These are phyloP conservation scores for Odontothrips loti DNA, from an alignment of 2,888 invertebrate species.

Conservation along the genomic window DNA sequence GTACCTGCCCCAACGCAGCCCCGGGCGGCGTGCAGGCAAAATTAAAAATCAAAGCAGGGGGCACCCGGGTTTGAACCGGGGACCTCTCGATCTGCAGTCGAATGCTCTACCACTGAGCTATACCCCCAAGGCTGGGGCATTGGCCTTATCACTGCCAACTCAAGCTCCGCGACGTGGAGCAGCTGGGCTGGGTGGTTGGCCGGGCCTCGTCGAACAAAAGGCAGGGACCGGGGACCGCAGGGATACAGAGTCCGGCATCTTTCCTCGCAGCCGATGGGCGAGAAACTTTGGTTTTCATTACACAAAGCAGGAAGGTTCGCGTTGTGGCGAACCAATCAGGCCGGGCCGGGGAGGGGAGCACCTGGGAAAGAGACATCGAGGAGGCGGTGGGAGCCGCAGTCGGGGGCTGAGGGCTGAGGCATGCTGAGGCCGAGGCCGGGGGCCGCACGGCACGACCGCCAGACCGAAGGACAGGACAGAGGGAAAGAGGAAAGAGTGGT, in stretches of 20 bases:
- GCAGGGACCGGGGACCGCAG: no score
- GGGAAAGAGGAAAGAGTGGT: no score
- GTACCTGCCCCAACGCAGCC: background rate
- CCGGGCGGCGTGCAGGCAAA: no score
- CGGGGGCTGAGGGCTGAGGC: background rate
- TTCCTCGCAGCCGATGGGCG: no score
- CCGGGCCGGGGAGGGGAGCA: background rate
- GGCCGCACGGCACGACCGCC: no score
- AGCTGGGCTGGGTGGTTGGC: no score
- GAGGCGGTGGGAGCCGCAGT: background rate
- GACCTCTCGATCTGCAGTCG: constrained; percentile 11
- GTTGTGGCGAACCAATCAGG: no score
- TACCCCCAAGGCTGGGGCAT: background rate
- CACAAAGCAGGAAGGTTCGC: background rate
- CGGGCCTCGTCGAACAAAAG: no score
- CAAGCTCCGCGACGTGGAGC: no score
- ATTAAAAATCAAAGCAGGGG: background rate
- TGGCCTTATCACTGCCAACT: background rate
- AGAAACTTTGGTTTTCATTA: background rate
- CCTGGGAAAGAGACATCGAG: background rate
- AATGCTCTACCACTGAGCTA: constrained; percentile 11
- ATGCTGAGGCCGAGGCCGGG: no score
- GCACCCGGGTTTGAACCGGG: constrained; percentile 11
- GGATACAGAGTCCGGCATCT: no score
- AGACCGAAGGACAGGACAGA: no score